These are phyloP conservation scores for Drosophila truncata DNA, from an alignment of 1,140 invertebrate genomes.

Conservation along the genomic window DNA sequence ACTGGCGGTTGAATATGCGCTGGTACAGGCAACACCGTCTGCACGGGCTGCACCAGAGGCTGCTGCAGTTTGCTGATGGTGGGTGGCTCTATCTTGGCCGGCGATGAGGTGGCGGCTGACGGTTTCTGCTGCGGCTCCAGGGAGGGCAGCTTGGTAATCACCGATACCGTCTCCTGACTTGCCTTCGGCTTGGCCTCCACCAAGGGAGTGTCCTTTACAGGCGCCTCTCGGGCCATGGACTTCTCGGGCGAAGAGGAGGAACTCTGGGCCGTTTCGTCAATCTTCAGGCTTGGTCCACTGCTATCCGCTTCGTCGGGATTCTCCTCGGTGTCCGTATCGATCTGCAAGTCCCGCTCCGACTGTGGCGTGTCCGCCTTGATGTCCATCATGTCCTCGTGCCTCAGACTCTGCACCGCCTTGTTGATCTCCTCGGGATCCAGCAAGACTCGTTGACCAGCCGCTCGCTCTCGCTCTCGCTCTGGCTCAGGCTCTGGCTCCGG, in stretches of 20 bases:
- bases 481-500: constrained; percentile 42
- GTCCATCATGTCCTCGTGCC: constrained; percentile 90
- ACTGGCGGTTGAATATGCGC: constrained; percentile 39
- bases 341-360: constrained; percentile 93
- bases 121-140: constrained; percentile 25
- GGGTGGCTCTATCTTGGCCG: constrained; percentile 74
- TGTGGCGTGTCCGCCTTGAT: constrained; percentile 93
- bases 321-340: constrained; percentile 94
- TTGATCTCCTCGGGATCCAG: constrained; percentile 91
- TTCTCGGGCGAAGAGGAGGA: constrained; percentile 37
- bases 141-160: constrained; percentile 70
- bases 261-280: constrained; percentile 69
- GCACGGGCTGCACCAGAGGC: constrained; percentile 76
- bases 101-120: constrained; percentile 4
- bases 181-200: constrained; percentile 10
- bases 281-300: constrained; percentile 78
- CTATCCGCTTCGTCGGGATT: constrained; percentile 87
- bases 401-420: constrained; percentile 91
- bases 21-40: constrained; percentile 65
- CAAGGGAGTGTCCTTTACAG: not conserved
- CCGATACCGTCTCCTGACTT: constrained; percentile 21
- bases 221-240: constrained; percentile 10
- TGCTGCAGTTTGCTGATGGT: constrained; percentile 76
- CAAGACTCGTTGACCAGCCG: not conserved
- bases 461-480: constrained; percentile 43